These are phyloP conservation scores for Stratiolaelaps scimitus DNA, from an alignment of 1,140 invertebrate species.

Conservation along the genomic window DNA sequence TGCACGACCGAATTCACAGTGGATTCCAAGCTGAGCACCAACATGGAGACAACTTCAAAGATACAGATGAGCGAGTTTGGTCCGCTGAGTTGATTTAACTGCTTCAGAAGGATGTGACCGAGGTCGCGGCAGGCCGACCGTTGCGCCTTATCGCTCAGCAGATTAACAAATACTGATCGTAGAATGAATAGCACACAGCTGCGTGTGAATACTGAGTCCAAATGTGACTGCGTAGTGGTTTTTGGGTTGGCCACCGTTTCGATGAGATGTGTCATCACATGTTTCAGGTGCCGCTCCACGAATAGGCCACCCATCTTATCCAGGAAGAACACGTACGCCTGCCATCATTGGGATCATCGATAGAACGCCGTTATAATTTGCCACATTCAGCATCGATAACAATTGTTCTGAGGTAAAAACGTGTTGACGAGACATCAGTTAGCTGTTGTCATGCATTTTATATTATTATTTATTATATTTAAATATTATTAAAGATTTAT, in stretches of 20 bases:
- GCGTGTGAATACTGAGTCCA: slow-evolving; percentile 91
- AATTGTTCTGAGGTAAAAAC: too few species aligned
- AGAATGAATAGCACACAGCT: slow-evolving; percentile 95
- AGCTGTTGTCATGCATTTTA: too few species aligned
- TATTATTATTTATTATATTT: too few species aligned
- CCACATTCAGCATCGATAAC: too few species aligned
- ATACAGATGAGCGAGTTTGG: slow-evolving; percentile 31
- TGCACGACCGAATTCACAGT: slow-evolving; percentile 24
- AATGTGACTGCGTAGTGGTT: slow-evolving; percentile 79
- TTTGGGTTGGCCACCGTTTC: slow-evolving; percentile 79
- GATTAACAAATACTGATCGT: slow-evolving; percentile 71
- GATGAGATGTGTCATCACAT: slow-evolving; percentile 72
- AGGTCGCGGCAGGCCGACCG: slow-evolving; percentile 88
- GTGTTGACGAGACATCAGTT: too few species aligned
- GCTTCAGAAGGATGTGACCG: slow-evolving; percentile 73
- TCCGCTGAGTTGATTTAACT: slow-evolving; percentile 66
- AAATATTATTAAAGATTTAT: too few species aligned
- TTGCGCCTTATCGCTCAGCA: slow-evolving; percentile 92
- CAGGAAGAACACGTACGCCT: slow-evolving; percentile 85
- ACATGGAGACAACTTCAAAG: slow-evolving; percentile 29
- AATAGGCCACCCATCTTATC: slow-evolving; percentile 81
- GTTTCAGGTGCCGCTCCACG: slow-evolving; percentile 79
- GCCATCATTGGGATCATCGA: slow-evolving; percentile 39
- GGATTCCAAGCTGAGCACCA: slow-evolving; percentile 22
- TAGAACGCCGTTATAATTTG: slow-evolving; percentile 35